Conservation (phyloP, 2,113 vertebrate genomes). For the Gadus chalcogrammus region DNA sequence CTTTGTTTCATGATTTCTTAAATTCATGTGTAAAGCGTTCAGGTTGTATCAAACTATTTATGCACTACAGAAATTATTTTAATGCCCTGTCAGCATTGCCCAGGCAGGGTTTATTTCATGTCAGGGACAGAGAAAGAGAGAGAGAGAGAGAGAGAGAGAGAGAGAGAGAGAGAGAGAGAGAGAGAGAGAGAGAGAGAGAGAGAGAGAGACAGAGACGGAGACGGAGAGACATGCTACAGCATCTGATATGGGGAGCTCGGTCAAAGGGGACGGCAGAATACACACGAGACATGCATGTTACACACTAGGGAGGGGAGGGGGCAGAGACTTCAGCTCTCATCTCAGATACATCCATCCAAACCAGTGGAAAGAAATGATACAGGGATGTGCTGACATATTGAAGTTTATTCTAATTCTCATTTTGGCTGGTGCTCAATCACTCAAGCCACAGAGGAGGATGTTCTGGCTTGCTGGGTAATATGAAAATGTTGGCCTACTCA, state of each 20-base stretch:
- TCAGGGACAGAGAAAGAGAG: background rate
- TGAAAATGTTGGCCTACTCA: slow-evolving; percentile 37
- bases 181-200: background rate
- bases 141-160: too few species aligned
- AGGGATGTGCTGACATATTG: slow-evolving; percentile 58
- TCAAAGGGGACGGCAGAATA: background rate
- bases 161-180: background rate
- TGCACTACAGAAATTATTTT: slow-evolving; percentile 14
- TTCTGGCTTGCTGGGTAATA: slow-evolving; percentile 35
- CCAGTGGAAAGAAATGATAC: slow-evolving; percentile 56
- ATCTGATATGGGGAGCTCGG: background rate
- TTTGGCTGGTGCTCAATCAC: slow-evolving; percentile 41
- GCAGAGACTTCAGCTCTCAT: slow-evolving; percentile 27
- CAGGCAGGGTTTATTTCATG: slow-evolving; percentile 39
- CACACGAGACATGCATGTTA: too few species aligned
- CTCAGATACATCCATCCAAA: slow-evolving; percentile 45
- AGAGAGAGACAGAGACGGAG: too few species aligned
- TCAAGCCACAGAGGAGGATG: slow-evolving; percentile 54
- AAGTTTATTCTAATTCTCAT: slow-evolving; percentile 52
- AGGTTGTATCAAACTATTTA: slow-evolving; percentile 7
- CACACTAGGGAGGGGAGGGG: too few species aligned
- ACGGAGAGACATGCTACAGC: too few species aligned
- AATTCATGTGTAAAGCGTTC: background rate
- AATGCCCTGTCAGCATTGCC: slow-evolving; percentile 6
- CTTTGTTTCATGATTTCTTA: background rate